Conservation (phyloP, 2,113 vertebrate genomes). For the Lamprologus speciosus region DNA sequence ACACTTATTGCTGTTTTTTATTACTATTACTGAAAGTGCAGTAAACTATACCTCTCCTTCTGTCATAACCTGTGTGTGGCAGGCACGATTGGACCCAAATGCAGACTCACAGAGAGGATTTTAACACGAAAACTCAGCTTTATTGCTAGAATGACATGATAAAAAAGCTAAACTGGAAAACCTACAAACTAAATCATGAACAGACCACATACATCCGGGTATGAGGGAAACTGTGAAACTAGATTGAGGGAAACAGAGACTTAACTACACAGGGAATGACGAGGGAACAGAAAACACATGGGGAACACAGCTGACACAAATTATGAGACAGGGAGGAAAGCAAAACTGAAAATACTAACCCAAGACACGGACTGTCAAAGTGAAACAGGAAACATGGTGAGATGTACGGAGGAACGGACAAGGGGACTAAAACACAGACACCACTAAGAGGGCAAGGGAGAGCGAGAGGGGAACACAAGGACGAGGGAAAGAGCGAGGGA, state of each 20-base stretch:
- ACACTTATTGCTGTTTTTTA: background rate
- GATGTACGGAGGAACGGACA: background rate
- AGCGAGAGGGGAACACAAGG: background rate
- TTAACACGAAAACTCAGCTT: rapidly evolving
- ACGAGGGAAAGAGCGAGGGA: background rate
- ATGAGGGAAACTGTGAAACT: background rate
- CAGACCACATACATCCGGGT: background rate
- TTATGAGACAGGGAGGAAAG: background rate
- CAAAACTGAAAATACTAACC: background rate
- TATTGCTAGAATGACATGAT: background rate
- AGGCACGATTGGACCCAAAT: background rate
- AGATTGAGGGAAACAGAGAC: background rate
- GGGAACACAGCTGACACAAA: background rate
- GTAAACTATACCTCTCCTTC: background rate
- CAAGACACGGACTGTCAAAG: background rate
- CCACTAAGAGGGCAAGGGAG: background rate
- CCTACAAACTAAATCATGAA: background rate
- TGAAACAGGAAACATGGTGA: background rate
- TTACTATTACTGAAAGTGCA: background rate
- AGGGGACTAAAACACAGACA: background rate
- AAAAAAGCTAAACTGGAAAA: background rate
- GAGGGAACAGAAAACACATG: background rate
- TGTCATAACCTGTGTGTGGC: background rate
- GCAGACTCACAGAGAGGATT: background rate
- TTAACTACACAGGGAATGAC: background rate